Evolutionary conservation across 2,797 vertebrate genomes (phyloP).

Genomic region (Crocodylus rhombifer): DNA sequence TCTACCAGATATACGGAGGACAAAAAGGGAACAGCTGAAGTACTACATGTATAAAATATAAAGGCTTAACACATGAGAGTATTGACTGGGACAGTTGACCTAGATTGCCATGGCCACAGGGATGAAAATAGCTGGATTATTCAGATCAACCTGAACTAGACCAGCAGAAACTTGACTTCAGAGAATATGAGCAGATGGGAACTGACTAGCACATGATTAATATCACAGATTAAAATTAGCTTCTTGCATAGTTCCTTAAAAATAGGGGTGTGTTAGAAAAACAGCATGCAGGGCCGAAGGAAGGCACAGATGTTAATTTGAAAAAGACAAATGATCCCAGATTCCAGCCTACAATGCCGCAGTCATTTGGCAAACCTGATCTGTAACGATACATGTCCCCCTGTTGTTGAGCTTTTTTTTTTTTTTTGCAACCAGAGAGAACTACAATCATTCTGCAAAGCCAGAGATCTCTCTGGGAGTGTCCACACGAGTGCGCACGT

Average conservation of each 20-base stretch:
- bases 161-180: background rate
- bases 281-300: background rate
- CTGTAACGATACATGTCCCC: background rate
- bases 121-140: background rate
- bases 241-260: background rate
- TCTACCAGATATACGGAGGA: background rate
- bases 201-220: background rate
- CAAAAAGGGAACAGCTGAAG: conserved; percentile 21
- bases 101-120: background rate
- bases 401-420: background rate
- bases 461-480: background rate
- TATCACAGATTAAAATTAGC: conserved; percentile 17
- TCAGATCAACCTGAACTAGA: background rate
- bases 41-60: background rate
- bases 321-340: background rate
- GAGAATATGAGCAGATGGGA: background rate
- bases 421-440: background rate
- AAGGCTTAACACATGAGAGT: background rate
- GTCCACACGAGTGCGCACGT: no score
- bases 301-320: background rate
- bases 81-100: background rate
- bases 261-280: background rate
- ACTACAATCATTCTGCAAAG: background rate
- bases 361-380: background rate
- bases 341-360: background rate